Evolutionary conservation across 2,888 invertebrate species (phyloP), one percentile per base, ranked within the genome.

Genomic region (Cactoblastis cactorum): DNA sequence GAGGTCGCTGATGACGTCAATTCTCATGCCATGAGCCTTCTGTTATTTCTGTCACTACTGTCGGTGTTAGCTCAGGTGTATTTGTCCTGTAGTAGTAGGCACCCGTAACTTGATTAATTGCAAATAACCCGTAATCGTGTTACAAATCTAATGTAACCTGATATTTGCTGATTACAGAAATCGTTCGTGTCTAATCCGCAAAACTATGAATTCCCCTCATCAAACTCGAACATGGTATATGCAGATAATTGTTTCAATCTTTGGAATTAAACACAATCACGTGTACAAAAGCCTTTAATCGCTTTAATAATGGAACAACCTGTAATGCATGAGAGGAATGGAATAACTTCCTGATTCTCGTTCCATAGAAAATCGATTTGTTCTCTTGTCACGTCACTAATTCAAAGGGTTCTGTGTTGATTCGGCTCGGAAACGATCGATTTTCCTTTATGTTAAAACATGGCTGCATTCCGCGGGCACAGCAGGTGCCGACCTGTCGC

Each of bases 401-500:
- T 43, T 43, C 43, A 43, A 43, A 43, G 32, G 43, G 43, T 14
- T 46, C 28, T 32, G 37, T 49, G 28, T 43, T 28, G 34, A 50
- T 24, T 43, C 43, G 37, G 28, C 37, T 32, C 28, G 59, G 57
- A 50, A 56, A 53, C 49, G 37, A 37, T 37, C 37, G 52, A 52
- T 55, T 43, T 41, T 58, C 61, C 59, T 28, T 52, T 64, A 51
- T 49, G 43, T 48, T 77, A 76, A 77, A 74, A 73, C 65, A 66
- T 69, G 64, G 66, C 67, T 77, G 78, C 84, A 83, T 84, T 79
- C 83, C 79, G 58, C 59, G 68, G 64, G 62, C 65, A 58, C 61
- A 69, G 76, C 86, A 85, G 86, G 86, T 86, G 85, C 75, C 77
- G 80, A 82, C 85, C 69, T 77, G 85, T 82, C 79, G 74, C 62